phyloP scores from a whole-genome alignment of 1,140 invertebrate genomes.

The Heliothis virescens region DNA sequence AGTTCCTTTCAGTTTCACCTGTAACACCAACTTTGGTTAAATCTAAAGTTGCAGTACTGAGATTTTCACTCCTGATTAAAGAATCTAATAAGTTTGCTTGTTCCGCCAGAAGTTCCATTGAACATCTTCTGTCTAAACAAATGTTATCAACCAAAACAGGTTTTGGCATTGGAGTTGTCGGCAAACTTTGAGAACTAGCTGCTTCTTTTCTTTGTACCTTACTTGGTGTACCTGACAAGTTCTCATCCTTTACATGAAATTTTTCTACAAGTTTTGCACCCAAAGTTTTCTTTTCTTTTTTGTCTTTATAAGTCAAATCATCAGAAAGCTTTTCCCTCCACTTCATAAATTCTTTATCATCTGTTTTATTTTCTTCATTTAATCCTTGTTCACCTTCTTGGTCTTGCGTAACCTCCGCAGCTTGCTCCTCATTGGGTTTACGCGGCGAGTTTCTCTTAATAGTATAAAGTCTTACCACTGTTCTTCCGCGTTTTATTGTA shows the following conservation, averaged over 20 bases:
- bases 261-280: slow-evolving; percentile 92
- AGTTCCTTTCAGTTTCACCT: slow-evolving; percentile 48
- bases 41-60: slow-evolving; percentile 82
- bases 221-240: slow-evolving; percentile 58
- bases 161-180: slow-evolving; percentile 25
- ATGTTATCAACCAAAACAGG: slow-evolving; percentile 65
- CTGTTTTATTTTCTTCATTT: slow-evolving; percentile 44
- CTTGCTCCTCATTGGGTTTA: slow-evolving; percentile 61
- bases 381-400: slow-evolving; percentile 42
- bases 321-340: slow-evolving; percentile 89
- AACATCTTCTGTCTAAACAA: slow-evolving; percentile 81
- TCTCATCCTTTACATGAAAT: slow-evolving; percentile 90
- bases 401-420: background rate
- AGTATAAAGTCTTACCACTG: slow-evolving; percentile 90
- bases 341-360: slow-evolving; percentile 65
- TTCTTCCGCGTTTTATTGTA: slow-evolving; percentile 89
- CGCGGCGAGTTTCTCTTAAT: slow-evolving; percentile 86
- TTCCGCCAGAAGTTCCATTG: slow-evolving; percentile 85
- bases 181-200: slow-evolving; percentile 52
- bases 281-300: slow-evolving; percentile 88
- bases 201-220: slow-evolving; percentile 51
- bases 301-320: slow-evolving; percentile 83
- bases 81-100: slow-evolving; percentile 85
- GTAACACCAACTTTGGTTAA: slow-evolving; percentile 81
- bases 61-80: slow-evolving; percentile 84